Base-by-base conservation (phyloP, 1,140 invertebrate species). In the Archivesica marissinica region DNA sequence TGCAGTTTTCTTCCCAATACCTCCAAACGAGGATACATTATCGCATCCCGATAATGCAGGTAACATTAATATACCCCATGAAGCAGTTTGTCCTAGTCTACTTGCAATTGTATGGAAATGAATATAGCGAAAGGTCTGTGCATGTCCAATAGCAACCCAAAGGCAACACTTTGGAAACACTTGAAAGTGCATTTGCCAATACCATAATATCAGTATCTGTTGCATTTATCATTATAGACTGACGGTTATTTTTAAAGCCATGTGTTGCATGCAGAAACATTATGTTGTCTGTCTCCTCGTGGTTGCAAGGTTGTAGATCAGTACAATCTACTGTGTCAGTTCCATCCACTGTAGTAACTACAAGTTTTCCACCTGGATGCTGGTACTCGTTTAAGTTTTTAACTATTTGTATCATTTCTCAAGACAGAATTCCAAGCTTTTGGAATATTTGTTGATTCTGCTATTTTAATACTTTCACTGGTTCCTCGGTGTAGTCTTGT, bases 1-100 rank as follows among this genome's bases (percentile, higher is more conserved):
- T 23, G 76, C 76, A 30, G 76, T 78, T 23, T 59, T 78, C 39
- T 78, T 78, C 7, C 76, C 76, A 61, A 78, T 78, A 13, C 76
- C 76, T 6, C 28, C 20, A 13, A 78, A 61, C 0, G 52, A 17
- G 11, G 76, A 78, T n/a, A 78, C 76, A 30, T 50, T 78, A 64
- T 47, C 44, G 20, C 44, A 47, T 15, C 76, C 76, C 15, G 76
- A 61, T 23, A 78, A 0, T 2, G 76, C 76, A 44, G 3, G 76
- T 20, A 64, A 44, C 15, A 78, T 33, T 11, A 78, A 38, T 9
- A 78, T 30, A 17, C 76, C 76, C 52, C 54, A 39, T 44, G 52
- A 59, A 1, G 33, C 15, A 15, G 33, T 38, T 0, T 11, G 52
- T 15, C 54, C 76, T n/a, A 78, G 54, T 13, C 47, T 15, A n/a